Evolutionary conservation across 2,888 invertebrate species (phyloP).

Genomic region (Nezara viridula): DNA sequence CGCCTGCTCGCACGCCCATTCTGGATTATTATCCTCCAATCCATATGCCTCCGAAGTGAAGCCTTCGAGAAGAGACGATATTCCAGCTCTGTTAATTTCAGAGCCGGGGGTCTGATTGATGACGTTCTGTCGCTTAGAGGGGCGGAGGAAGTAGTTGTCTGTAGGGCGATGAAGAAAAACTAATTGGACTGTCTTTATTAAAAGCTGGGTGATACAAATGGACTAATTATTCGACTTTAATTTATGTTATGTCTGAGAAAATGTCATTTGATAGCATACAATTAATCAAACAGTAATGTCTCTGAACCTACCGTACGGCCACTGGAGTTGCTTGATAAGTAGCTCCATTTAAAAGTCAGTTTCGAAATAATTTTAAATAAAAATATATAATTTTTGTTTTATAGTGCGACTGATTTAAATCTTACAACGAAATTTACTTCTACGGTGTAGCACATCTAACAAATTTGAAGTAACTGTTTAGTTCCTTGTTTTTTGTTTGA

Average conservation of each 20-base stretch:
- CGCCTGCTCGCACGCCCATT: not conserved
- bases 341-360: too few species aligned
- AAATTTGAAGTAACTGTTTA: too few species aligned
- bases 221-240: slow-evolving; percentile 3
- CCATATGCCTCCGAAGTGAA: not conserved
- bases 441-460: too few species aligned
- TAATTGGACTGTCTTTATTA: slow-evolving; percentile 26
- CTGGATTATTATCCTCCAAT: not conserved
- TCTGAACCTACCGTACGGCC: not conserved
- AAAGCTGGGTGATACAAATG: slow-evolving; percentile 1
- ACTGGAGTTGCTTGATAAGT: not conserved
- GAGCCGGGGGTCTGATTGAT: not conserved
- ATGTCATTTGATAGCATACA: not conserved
- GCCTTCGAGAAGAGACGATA: not conserved
- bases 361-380: too few species aligned
- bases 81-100: not conserved
- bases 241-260: not conserved
- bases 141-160: not conserved
- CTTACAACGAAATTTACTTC: too few species aligned
- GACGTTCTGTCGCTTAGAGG: not conserved
- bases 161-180: not conserved
- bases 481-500: too few species aligned
- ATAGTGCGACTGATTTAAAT: too few species aligned
- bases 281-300: not conserved
- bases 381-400: too few species aligned